These are phyloP conservation scores for Dichetophora obliterata DNA, from an alignment of 2,888 invertebrate genomes.

Conservation along the genomic window DNA sequence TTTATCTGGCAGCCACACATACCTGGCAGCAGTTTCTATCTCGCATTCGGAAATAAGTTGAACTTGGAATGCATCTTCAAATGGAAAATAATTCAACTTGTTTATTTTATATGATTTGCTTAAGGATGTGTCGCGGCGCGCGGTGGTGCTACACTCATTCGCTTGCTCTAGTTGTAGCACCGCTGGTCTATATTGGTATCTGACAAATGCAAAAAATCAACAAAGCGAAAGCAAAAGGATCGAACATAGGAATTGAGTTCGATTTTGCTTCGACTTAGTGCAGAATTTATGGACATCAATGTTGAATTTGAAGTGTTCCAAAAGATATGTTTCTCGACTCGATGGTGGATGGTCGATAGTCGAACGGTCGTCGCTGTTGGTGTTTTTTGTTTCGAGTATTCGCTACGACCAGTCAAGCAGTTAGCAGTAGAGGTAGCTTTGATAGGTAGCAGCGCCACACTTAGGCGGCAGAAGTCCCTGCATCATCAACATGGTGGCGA, in stretches of 20 bases:
- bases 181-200: slow-evolving; percentile 48
- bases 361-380: background rate
- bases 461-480: slow-evolving; percentile 3
- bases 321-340: slow-evolving; percentile 10
- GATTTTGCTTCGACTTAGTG: background rate
- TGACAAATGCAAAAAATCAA: slow-evolving; percentile 9
- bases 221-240: background rate
- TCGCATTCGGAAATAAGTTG: slow-evolving; percentile 24
- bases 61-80: slow-evolving; percentile 1
- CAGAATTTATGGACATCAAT: slow-evolving; percentile 66
- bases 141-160: slow-evolving; percentile 31
- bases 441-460: slow-evolving; percentile 2
- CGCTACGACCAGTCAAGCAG: background rate
- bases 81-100: slow-evolving; percentile 13
- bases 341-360: background rate
- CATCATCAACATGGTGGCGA: background rate
- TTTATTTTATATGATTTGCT: slow-evolving; percentile 19
- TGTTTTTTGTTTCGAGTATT: background rate
- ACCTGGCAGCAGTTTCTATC: slow-evolving; percentile 16
- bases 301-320: slow-evolving; percentile 62
- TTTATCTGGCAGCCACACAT: slow-evolving; percentile 42
- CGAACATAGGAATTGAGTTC: background rate
- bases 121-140: background rate
- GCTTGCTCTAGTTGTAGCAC: slow-evolving; percentile 8
- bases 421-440: slow-evolving; percentile 1